Evolutionary conservation across 2,888 invertebrate genomes (phyloP).

Genomic region (Parasteatoda lunata): DNA sequence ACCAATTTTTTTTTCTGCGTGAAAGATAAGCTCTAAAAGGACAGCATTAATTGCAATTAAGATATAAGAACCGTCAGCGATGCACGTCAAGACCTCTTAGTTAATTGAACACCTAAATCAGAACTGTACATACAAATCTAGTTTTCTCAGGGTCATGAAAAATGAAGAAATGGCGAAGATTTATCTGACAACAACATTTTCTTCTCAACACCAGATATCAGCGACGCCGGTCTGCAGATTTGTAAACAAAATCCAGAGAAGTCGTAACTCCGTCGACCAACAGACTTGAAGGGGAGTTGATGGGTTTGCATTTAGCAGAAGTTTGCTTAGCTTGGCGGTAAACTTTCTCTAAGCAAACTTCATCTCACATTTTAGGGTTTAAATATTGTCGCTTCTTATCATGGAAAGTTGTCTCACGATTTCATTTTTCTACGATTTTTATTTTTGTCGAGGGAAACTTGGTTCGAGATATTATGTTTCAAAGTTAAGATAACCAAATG

Average conservation of each 20-base stretch:
- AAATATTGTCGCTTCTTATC: no score
- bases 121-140: background rate
- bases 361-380: no score
- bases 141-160: background rate
- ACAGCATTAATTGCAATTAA: background rate
- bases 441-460: no score
- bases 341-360: background rate
- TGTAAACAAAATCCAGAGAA: slow-evolving; percentile 22
- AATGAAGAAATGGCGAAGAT: slow-evolving; percentile 8
- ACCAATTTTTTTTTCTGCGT: background rate
- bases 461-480: no score
- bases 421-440: no score
- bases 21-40: background rate
- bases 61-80: background rate
- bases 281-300: background rate
- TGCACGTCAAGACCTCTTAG: background rate
- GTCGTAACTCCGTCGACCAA: slow-evolving; percentile 1
- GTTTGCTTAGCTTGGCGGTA: background rate
- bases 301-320: background rate
- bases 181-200: slow-evolving; percentile 15
- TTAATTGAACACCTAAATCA: slow-evolving; percentile 2
- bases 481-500: no score
- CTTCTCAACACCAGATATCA: slow-evolving; percentile 45
- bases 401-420: no score
- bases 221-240: slow-evolving; percentile 15